Evolutionary conservation across 2,797 vertebrate genomes (phyloP).

Genomic region (Liasis olivaceus): DNA sequence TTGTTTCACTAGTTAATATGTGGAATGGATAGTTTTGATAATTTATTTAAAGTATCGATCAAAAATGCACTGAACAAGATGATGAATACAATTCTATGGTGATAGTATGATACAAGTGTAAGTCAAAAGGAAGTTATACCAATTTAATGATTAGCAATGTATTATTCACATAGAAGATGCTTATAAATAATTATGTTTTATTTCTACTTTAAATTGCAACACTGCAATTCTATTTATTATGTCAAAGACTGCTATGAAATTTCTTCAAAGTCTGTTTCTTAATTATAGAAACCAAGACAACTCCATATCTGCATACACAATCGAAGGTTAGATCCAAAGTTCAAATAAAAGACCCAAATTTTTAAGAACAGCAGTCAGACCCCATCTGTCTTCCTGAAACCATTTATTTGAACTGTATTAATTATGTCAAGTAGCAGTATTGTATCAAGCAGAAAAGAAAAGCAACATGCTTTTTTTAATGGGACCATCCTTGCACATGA

Average conservation of each 20-base stretch:
- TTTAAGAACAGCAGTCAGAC: background rate
- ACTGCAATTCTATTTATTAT: background rate
- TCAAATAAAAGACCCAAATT: background rate
- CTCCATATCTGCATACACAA: background rate
- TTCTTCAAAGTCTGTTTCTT: background rate
- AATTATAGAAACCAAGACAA: background rate
- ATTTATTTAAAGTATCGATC: background rate
- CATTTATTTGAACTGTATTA: background rate
- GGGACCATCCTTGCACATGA: background rate
- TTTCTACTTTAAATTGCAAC: background rate
- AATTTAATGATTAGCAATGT: slow-evolving; percentile 24
- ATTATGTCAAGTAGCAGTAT: background rate
- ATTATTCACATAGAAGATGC: background rate
- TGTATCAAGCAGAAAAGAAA: background rate
- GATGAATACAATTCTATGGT: background rate
- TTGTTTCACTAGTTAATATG: background rate
- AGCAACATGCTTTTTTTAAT: background rate
- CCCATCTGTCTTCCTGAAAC: background rate
- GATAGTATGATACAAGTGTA: background rate
- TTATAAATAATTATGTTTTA: background rate
- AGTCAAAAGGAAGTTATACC: background rate
- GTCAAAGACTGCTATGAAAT: background rate
- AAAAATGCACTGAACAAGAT: slow-evolving; percentile 31
- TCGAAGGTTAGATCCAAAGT: background rate
- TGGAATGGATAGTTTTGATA: slow-evolving; percentile 16